Percentiles rank a stretch among this genome's conserved stretches.
phyloP scores from a whole-genome alignment of 2,888 invertebrate genomes.

The Apotomis turbidana region DNA sequence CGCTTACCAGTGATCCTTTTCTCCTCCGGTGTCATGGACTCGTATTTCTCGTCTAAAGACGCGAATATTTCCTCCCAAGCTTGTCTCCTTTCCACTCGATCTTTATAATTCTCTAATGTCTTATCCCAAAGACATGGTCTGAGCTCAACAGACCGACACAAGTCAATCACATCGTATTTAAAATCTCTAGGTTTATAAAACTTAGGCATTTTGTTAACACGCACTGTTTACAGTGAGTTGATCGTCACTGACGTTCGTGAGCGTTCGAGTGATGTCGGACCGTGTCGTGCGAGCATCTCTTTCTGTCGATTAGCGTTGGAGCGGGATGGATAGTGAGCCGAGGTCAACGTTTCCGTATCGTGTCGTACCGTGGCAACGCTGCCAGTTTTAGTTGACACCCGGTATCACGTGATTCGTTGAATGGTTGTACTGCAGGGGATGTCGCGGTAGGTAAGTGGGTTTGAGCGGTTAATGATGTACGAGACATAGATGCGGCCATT shows the following conservation, averaged over 20 bases:
- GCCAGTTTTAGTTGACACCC: constrained; percentile 52
- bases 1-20: constrained; percentile 65
- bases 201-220: constrained; percentile 39
- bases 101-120: constrained; percentile 70
- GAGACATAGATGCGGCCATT: background rate
- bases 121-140: constrained; percentile 76
- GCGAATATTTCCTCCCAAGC: constrained; percentile 76
- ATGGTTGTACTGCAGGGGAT: background rate
- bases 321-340: constrained; percentile 51
- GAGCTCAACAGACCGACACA: constrained; percentile 62
- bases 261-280: constrained; percentile 58
- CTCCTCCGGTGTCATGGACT: constrained; percentile 64
- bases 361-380: constrained; percentile 47
- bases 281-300: constrained; percentile 58
- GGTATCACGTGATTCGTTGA: background rate
- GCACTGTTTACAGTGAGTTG: constrained; percentile 60
- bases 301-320: constrained; percentile 45
- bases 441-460: background rate
- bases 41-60: constrained; percentile 64
- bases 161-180: constrained; percentile 66
- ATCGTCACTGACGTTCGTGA: constrained; percentile 62
- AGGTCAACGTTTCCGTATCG: constrained; percentile 63
- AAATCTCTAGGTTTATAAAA: constrained; percentile 56
- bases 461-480: constrained; percentile 3
- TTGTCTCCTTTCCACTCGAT: constrained; percentile 64